Evolutionary conservation across 2,113 vertebrate genomes (phyloP), one percentile per base, ranked within the genome.

Genomic region (Cranoglanis bouderius): DNA sequence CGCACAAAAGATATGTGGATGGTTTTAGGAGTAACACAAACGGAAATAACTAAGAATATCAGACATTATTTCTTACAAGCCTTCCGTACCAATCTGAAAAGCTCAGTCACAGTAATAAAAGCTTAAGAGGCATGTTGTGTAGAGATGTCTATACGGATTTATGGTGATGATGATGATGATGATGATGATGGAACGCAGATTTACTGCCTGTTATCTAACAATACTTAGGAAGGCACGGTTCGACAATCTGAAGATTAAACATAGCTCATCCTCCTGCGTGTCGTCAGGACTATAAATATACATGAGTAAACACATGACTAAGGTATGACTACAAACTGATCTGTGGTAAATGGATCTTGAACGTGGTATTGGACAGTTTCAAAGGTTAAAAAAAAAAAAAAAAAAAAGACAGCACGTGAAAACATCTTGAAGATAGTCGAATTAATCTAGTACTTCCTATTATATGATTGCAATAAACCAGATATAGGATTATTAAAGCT

Each of bases 171-270:
- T 51, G 38, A 77, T 49, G 74, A 77, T 77, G 72, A 81, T 53
- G 77, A 81, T 83, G 82, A 85, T 78, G 70, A 93, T 90, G 85
- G 77, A 59, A 90, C 1, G 55, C 82, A 91, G 88, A 83, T 70
- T 85, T 84, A 85, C 89, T 90, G 93, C 93, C 93, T 93, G 92
- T 94, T 93, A 93, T 91, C 92, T 93, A 93, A 94, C 89, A 88
- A 46, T 78, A 21, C 81, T 84, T 70, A 86, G 53, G 46, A 84
- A 72, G 43, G 51, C 53, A 82, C 70, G 72, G 82, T 84, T 82
- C 83, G 61, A 49, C 82, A 86, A 74, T 85, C 81, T 89, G 86
- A 72, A 57, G 88, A 61, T 88, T 91, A 85, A 84, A 87, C 87
- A 90, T 46, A 85, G 83, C 78, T 87, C 89, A 93, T 91, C 88